phyloP scores from a whole-genome alignment of 2,797 vertebrate genomes.

The Novumbra hubbsi region DNA sequence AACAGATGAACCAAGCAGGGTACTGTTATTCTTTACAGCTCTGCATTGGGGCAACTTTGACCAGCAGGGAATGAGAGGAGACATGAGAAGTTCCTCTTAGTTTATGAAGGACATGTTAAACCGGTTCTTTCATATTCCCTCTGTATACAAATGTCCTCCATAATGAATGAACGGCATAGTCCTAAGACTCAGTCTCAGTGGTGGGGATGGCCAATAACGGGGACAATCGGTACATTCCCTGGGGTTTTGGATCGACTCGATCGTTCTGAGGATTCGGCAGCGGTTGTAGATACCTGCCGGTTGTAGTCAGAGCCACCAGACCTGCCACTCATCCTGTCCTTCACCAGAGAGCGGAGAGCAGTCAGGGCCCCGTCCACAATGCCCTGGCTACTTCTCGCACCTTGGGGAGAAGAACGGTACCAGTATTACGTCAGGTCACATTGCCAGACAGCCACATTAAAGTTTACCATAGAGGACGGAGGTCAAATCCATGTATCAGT shows the following conservation, averaged over 20 bases:
- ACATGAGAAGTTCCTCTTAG: no score
- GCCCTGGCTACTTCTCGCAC: slow-evolving; percentile 86
- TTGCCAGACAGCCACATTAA: no score
- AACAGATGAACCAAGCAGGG: no score
- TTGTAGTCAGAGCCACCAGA: slow-evolving; percentile 80
- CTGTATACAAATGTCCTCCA: not conserved
- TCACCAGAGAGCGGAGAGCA: slow-evolving; percentile 81
- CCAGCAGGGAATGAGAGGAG: no score
- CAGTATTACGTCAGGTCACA: not conserved
- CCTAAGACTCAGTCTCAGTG: not conserved
- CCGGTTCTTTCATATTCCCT: not conserved
- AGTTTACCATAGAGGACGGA: no score
- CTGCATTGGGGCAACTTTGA: no score
- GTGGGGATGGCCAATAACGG: no score
- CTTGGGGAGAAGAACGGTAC: slow-evolving; percentile 57
- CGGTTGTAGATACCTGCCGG: slow-evolving; percentile 50
- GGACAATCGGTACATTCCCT: no score
- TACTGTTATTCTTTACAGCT: no score
- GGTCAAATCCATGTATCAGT: no score
- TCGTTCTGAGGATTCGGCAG: not conserved
- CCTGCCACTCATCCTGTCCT: slow-evolving; percentile 84
- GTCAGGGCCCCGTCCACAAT: slow-evolving; percentile 87
- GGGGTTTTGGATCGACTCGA: no score
- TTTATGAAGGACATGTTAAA: not conserved
- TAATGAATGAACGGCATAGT: not conserved